A percentile compares a stretch with the other conserved stretches of the same genome.
These are phyloP conservation scores for Hofmannophila pseudospretella DNA, from an alignment of 2,888 invertebrate species.

Conservation along the genomic window DNA sequence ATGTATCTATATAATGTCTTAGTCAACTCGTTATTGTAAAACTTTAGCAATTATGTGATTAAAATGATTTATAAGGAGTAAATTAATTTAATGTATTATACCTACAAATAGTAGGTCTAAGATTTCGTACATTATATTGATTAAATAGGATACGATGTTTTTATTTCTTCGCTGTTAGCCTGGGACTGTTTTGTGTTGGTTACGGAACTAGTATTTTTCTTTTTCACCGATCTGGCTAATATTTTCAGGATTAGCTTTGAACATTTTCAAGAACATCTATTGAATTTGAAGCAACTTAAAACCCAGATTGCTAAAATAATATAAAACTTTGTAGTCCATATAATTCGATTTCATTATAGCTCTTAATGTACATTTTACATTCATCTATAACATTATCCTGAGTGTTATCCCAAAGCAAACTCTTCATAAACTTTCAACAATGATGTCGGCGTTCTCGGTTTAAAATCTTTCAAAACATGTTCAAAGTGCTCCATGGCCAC, in stretches of 20 bases:
- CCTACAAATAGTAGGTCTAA: conserved; percentile 33
- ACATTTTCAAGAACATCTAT: no score
- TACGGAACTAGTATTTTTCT: no score
- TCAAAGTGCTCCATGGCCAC: conserved; percentile 86
- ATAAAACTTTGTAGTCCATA: no score
- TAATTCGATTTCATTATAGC: no score
- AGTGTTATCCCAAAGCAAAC: conserved; percentile 67
- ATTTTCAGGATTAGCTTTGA: no score
- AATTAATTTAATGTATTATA: conserved; percentile 41
- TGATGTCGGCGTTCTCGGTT: conserved; percentile 85
- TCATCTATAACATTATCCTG: conserved; percentile 25
- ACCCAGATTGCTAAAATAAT: no score
- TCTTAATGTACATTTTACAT: no score
- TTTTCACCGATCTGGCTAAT: no score
- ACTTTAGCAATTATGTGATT: not conserved
- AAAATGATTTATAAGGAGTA: conserved; percentile 22
- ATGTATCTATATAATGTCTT: no score
- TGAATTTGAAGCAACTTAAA: no score
- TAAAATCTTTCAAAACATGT: conserved; percentile 82
- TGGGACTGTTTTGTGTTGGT: no score
- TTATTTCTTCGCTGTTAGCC: no score
- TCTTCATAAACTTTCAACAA: conserved; percentile 86
- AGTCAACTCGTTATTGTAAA: not conserved
- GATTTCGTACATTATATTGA: conserved; percentile 39
- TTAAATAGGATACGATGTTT: conserved; percentile 25